A percentile compares a stretch with the other conserved stretches of the same genome.
Conservation (phyloP, 1,140 invertebrate genomes). For the Chelonus insularis region DNA sequence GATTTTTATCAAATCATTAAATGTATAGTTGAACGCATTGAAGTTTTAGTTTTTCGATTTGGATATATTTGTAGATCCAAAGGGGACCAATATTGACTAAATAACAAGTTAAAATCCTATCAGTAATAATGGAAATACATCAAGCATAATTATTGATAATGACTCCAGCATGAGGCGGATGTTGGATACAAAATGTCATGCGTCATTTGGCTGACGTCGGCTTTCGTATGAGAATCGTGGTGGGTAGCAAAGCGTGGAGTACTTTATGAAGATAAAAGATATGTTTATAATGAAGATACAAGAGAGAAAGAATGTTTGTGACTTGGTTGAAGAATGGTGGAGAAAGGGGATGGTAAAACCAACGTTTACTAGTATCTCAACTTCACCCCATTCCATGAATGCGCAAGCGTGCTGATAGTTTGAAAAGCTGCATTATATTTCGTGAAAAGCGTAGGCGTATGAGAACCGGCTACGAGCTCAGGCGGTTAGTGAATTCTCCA, state of each 20-base stretch:
- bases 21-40: too few relatives aligned
- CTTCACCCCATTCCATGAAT: slow-evolving; percentile 21
- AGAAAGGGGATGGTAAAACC: slow-evolving; percentile 1
- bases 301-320: not conserved
- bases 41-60: too few relatives aligned
- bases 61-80: not conserved
- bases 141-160: not conserved
- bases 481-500: slow-evolving; percentile 22
- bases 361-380: too few relatives aligned
- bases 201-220: too few relatives aligned
- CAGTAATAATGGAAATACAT: slow-evolving; percentile 1
- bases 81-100: not conserved
- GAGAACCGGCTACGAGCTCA: slow-evolving; percentile 39
- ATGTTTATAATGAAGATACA: too few relatives aligned
- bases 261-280: too few relatives aligned
- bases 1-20: too few relatives aligned
- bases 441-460: slow-evolving; percentile 42
- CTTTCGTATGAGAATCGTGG: too few relatives aligned
- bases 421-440: slow-evolving; percentile 40
- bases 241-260: too few relatives aligned
- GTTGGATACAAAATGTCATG: not conserved
- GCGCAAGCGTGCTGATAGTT: slow-evolving; percentile 41
- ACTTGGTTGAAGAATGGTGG: not conserved
- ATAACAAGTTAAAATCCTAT: not conserved
- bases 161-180: not conserved